Percentiles rank a stretch among this genome's conserved stretches.
Evolutionary conservation across 1,140 invertebrate species (phyloP).

Genomic region (Drosophila santomea): DNA sequence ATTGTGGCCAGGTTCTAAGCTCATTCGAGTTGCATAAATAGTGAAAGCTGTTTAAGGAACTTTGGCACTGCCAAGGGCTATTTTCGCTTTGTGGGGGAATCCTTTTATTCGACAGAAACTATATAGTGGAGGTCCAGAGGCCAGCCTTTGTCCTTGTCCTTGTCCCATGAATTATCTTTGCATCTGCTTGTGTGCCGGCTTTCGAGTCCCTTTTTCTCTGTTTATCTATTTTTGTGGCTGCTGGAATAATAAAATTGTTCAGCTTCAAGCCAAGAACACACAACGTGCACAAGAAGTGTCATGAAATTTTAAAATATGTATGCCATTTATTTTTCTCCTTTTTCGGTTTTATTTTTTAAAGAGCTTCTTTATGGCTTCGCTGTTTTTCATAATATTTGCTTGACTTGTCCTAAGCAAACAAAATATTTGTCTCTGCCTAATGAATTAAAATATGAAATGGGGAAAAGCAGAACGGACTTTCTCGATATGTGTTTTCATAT

Average conservation of each 20-base stretch:
- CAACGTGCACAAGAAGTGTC: conserved; percentile 41
- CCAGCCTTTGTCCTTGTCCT: conserved; percentile 34
- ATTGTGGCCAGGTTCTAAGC: conserved; percentile 51
- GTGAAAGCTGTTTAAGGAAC: conserved; percentile 73
- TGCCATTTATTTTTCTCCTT: conserved; percentile 38
- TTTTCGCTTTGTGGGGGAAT: conserved; percentile 44
- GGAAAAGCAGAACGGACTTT: neutral
- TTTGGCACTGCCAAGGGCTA: conserved; percentile 49
- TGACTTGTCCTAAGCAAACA: conserved; percentile 38
- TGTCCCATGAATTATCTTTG: conserved; percentile 44
- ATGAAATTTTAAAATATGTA: conserved; percentile 68
- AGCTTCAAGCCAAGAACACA: conserved; percentile 18
- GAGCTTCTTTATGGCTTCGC: conserved; percentile 33
- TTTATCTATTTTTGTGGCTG: conserved; percentile 36
- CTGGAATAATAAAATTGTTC: conserved; percentile 34
- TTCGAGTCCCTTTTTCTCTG: conserved; percentile 41
- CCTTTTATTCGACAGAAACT: conserved; percentile 33
- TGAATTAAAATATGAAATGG: conserved; percentile 46
- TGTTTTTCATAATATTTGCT: conserved; percentile 31
- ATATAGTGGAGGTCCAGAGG: conserved; percentile 10
- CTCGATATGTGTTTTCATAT: neutral
- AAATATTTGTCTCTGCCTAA: conserved; percentile 31
- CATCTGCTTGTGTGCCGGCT: conserved; percentile 12
- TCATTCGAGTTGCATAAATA: conserved; percentile 56
- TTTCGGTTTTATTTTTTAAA: conserved; percentile 38